Evolutionary conservation across 2,797 vertebrate species (phyloP), one percentile per base, ranked within the genome.

Genomic region (Limnodromus scolopaceus): DNA sequence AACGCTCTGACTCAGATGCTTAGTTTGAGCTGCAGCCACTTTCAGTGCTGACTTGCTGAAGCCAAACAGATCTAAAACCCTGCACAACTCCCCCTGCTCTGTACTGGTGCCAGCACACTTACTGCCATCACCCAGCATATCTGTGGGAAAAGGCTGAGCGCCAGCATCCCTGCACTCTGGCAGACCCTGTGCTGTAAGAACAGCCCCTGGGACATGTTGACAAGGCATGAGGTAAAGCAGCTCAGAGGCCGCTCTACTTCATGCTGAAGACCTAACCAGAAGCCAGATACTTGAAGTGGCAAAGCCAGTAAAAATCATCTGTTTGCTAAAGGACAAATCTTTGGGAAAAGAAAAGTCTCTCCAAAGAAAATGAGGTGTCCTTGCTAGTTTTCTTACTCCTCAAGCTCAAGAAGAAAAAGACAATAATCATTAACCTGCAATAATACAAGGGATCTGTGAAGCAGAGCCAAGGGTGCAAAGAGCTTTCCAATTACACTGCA

Each of bases 161-260:
- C 92, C 94, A 95, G 92, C n/a, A 88, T 55, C 80, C 72, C 90
- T 84, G 92, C 69, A 61, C 90, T 92, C 88, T 94, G 91, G 93
- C 93, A 97, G 90, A 84, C 80, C 88, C 69, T 46, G 30, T 20
- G 65, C 90, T 88, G 61, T 65, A 65, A 81, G 85, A 72, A 55
- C 63, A 84, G 83, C 66, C 70, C 45, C 63, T 61, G 72, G 61
- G 95, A 84, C 0, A 0, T 63, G 79, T 17, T 81, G 88, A 94
- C 92, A 89, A 93, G 70, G 90, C 77, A 16, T 27, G 77, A 84
- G 70, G 86, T 91, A 79, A 82, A 87, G 80, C 66, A 91, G 80
- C 63, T 51, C 74, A 66, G 77, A 68, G 65, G 66, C 84, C 0
- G 1, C 63, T 72, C 85, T 25, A 4, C 92, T 89, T 74, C 48